phyloP scores from a whole-genome alignment of 2,888 invertebrate species.

The Epinotia nisella region DNA sequence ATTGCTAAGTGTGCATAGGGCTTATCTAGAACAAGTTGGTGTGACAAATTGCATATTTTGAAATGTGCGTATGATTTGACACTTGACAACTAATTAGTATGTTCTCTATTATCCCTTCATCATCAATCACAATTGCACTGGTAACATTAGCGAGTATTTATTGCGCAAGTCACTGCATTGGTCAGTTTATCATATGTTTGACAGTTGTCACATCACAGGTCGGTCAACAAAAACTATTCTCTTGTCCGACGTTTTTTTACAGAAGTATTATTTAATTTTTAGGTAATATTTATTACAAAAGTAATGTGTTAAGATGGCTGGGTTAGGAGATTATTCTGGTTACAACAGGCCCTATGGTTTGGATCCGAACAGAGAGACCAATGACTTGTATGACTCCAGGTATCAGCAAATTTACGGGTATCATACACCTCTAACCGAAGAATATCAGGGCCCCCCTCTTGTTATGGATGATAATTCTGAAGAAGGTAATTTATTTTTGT shows the following conservation, averaged over 20 bases:
- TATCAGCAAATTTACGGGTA: conserved; percentile 82
- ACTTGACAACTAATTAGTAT: conserved; percentile 17
- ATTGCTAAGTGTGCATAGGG: too few relatives aligned
- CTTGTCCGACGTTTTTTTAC: conserved; percentile 35
- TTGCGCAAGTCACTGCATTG: background rate
- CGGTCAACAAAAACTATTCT: conserved; percentile 18
- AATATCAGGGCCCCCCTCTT: conserved; percentile 79
- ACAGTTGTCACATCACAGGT: conserved; percentile 22
- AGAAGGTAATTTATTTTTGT: conserved; percentile 64
- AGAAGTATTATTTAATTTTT: conserved; percentile 38
- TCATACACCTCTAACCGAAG: conserved; percentile 78
- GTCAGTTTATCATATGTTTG: conserved; percentile 19
- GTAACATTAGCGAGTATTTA: conserved; percentile 3
- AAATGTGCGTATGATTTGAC: too few relatives aligned
- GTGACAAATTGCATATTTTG: too few relatives aligned
- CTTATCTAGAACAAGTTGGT: too few relatives aligned
- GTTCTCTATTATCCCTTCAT: background rate
- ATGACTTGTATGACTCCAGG: conserved; percentile 78
- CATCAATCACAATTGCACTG: background rate
- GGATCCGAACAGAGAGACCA: conserved; percentile 77
- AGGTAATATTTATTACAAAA: conserved; percentile 37
- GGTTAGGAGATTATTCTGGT: conserved; percentile 76
- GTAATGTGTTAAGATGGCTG: conserved; percentile 69
- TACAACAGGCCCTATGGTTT: conserved; percentile 77
- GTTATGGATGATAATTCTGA: conserved; percentile 78